Percentiles rank a stretch among this genome's conserved stretches.
phyloP scores from a whole-genome alignment of 2,888 invertebrate species.

The Anaspis maculata region DNA sequence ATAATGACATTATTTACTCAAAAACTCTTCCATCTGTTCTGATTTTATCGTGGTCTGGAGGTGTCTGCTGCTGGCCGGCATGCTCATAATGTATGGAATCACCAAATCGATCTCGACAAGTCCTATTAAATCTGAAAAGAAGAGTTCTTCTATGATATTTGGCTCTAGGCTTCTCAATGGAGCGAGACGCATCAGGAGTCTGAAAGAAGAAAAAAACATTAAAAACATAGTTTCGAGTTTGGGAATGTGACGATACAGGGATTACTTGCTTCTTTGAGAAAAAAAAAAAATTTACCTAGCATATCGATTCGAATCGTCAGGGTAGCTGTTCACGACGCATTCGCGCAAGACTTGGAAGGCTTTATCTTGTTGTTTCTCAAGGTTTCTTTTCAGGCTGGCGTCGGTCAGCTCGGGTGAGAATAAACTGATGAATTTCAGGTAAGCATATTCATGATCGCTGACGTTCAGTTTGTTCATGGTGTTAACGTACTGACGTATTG shows the following conservation, averaged over 20 bases:
- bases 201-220: constrained; percentile 26
- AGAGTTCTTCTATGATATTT: constrained; percentile 77
- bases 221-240: background rate
- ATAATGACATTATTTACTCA: constrained; percentile 26
- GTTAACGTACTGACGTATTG: constrained; percentile 74
- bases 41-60: no score
- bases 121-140: constrained; percentile 86
- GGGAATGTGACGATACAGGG: background rate
- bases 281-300: constrained; percentile 36
- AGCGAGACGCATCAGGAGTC: constrained; percentile 61
- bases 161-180: constrained; percentile 66
- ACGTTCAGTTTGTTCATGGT: constrained; percentile 66
- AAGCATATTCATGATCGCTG: constrained; percentile 80
- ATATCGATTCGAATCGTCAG: constrained; percentile 48
- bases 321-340: constrained; percentile 42
- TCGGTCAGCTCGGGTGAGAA: constrained; percentile 48
- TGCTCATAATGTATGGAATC: constrained; percentile 81
- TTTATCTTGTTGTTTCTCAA: constrained; percentile 54
- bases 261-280: background rate
- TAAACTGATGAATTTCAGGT: constrained; percentile 74
- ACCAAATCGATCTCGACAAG: constrained; percentile 93
- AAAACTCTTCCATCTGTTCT: constrained; percentile 34
- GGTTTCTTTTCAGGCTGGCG: constrained; percentile 42
- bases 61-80: constrained; percentile 31
- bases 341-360: constrained; percentile 51